Evolutionary conservation across 2,888 invertebrate genomes (phyloP), one percentile per base, ranked within the genome.

Genomic region (Drymonia ruficornis): DNA sequence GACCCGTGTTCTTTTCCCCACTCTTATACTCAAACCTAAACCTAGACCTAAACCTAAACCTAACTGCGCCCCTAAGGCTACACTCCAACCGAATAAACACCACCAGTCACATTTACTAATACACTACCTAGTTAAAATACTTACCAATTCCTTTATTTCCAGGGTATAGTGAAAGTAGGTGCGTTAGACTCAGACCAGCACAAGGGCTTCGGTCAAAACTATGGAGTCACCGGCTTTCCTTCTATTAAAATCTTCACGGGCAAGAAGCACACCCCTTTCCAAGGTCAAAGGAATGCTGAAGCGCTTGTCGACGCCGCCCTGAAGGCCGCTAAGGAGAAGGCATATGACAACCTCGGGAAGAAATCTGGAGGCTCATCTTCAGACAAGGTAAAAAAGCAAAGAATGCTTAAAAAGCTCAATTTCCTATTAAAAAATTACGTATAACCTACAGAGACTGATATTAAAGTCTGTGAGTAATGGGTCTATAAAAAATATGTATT

Each of bases 101-200:
- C 7, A 4, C 23, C 23, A 23, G 6, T 23, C 3, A 23, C 23
- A 23, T 23, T 23, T 23, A n/a, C n/a, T n/a, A 23, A 23, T 23
- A 31, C 12, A 31, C 31, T 12, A 9, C 11, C 1, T 11, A 31
- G 11, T 31, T 11, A 9, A 31, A 11, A 36, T 36, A n/a, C 36
- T 36, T 13, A 36, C 36, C n/a, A 4, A 36, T 11, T 31, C 12
- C 12, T 12, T n/a, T n/a, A 36, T 68, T 82, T 87, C 18, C 78
- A 97, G 96, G 99, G 99, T 56, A 93, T 99, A 13, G 96, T 96
- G 0, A 99, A 98, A 94, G 96, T 99, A 6, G 99, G 98, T 49
- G 98, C 98, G 7, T 95, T 99, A 0, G 96, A 99, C 92, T 97
- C 97, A 43, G 98, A 99, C 81, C 95, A 97, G 49, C 96, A 99